Evolutionary conservation across 1,140 invertebrate species (phyloP).

Genomic region (Cherax quadricarinatus): DNA sequence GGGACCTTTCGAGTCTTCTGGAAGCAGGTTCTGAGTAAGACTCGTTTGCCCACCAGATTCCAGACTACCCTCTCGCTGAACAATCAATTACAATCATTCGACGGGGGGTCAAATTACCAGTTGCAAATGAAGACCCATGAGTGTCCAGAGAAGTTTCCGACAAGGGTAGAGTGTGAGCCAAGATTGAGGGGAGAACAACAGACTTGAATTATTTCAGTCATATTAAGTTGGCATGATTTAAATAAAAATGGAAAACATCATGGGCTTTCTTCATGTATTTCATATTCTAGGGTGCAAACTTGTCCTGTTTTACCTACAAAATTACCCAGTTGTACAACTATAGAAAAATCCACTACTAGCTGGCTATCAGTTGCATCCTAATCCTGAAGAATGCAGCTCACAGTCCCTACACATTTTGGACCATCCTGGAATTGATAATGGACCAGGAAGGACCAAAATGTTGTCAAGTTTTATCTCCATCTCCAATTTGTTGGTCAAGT

Average conservation of each 20-base stretch:
- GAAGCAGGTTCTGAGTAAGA: slow-evolving; percentile 73
- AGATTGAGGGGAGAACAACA: slow-evolving; percentile 27
- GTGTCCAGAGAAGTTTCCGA: slow-evolving; percentile 55
- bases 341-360: background rate
- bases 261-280: slow-evolving; percentile 39
- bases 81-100: slow-evolving; percentile 36
- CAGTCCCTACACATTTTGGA: no score
- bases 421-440: no score
- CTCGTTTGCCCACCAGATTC: slow-evolving; percentile 71
- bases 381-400: background rate
- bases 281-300: slow-evolving; percentile 49
- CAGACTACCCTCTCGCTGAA: slow-evolving; percentile 70
- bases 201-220: slow-evolving; percentile 17
- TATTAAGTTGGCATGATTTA: background rate
- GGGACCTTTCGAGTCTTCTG: slow-evolving; percentile 72
- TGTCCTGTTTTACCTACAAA: slow-evolving; percentile 49
- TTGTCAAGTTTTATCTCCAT: no score
- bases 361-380: background rate
- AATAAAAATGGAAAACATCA: slow-evolving; percentile 35
- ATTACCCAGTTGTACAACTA: background rate
- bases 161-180: slow-evolving; percentile 61
- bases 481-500: no score
- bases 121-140: slow-evolving; percentile 26
- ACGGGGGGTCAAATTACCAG: slow-evolving; percentile 21
- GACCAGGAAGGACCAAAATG: no score